These are phyloP conservation scores for Phaetusa simplex DNA, from an alignment of 2,113 vertebrate species.

Conservation along the genomic window DNA sequence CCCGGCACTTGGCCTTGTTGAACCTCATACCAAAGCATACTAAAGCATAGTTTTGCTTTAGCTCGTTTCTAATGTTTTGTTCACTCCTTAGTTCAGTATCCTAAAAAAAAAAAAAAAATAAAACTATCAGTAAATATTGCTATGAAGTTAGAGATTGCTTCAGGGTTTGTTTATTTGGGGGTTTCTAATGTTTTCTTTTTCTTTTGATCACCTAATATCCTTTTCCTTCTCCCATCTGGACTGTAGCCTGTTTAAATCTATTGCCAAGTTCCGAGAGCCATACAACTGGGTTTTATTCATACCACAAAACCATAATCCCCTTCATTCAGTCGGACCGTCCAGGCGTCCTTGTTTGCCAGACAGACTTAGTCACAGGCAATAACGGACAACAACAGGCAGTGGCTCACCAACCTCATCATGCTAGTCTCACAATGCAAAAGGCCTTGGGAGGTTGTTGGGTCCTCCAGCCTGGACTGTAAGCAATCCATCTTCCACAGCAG, in stretches of 20 bases:
- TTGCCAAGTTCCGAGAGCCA: not conserved
- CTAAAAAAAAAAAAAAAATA: accelerated
- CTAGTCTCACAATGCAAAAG: not conserved
- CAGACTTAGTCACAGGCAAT: not conserved
- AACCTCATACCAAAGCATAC: too few species aligned
- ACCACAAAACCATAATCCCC: not conserved
- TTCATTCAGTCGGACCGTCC: not conserved
- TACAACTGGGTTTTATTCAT: not conserved
- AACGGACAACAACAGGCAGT: not conserved
- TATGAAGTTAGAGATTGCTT: not conserved
- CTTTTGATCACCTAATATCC: not conserved
- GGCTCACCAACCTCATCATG: not conserved
- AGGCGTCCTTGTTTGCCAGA: not conserved
- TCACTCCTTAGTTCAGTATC: not conserved
- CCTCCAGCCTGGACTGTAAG: not conserved
- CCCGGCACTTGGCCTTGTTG: too few species aligned
- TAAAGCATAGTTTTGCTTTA: not conserved
- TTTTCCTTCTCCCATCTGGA: not conserved
- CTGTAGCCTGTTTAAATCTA: not conserved
- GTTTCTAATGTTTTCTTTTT: not conserved
- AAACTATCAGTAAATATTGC: not conserved
- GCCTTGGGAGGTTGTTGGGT: not conserved
- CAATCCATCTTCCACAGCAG: not conserved
- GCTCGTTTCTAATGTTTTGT: not conserved
- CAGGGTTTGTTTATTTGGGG: not conserved